Evolutionary conservation across 2,888 invertebrate genomes (phyloP).

Genomic region (Byasa hedistus): DNA sequence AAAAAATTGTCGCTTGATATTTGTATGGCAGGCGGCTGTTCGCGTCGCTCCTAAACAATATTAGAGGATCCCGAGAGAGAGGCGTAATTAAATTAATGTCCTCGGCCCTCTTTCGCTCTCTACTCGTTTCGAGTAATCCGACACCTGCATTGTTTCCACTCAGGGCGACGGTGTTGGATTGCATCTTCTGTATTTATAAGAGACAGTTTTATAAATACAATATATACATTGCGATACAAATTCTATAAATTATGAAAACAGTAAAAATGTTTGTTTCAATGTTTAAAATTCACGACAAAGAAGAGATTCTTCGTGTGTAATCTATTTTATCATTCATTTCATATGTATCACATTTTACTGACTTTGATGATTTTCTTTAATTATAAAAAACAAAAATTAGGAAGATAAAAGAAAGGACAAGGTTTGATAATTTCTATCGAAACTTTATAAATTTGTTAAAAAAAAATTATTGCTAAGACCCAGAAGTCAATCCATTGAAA

Average conservation of each 20-base stretch:
- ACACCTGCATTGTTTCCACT: constrained; percentile 76
- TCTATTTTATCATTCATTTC: too few relatives aligned
- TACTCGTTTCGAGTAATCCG: constrained; percentile 69
- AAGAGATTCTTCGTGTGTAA: too few relatives aligned
- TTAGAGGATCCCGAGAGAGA: constrained; percentile 72
- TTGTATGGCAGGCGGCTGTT: constrained; percentile 59
- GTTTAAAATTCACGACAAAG: too few relatives aligned
- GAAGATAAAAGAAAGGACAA: too few relatives aligned
- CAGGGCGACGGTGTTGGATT: constrained; percentile 35
- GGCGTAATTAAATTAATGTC: constrained; percentile 78
- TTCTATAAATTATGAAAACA: not conserved
- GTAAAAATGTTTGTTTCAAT: too few relatives aligned
- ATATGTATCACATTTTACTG: too few relatives aligned
- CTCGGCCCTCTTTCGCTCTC: constrained; percentile 67
- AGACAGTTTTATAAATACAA: constrained; percentile 24
- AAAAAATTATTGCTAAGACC: too few relatives aligned
- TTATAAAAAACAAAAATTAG: too few relatives aligned
- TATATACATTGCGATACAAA: not conserved
- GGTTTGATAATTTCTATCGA: too few relatives aligned
- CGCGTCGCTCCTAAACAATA: constrained; percentile 70
- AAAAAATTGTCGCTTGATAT: constrained; percentile 72
- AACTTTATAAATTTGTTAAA: too few relatives aligned
- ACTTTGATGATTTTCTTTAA: too few relatives aligned
- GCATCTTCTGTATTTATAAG: constrained; percentile 48
- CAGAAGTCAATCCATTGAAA: too few relatives aligned